Percentiles rank a stretch among this genome's conserved stretches.
These are phyloP conservation scores for Thalassarche chlororhynchos DNA, from an alignment of 2,113 vertebrate genomes.

Conservation along the genomic window DNA sequence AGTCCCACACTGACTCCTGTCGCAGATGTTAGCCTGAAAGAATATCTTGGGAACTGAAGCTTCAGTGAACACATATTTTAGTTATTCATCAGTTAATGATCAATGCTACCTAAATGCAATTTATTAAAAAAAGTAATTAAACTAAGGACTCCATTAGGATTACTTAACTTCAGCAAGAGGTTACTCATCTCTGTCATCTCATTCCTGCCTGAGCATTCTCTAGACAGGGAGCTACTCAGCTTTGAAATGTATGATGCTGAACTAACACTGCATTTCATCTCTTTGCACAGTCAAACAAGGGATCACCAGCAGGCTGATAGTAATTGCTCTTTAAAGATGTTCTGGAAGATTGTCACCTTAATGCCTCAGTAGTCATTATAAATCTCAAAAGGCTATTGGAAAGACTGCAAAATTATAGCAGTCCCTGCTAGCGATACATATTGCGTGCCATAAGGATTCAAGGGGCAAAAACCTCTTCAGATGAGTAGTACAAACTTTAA, in stretches of 20 bases:
- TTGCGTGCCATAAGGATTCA: background rate
- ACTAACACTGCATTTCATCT: background rate
- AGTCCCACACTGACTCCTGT: background rate
- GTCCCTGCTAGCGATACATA: background rate
- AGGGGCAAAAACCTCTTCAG: background rate
- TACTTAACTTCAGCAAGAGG: background rate
- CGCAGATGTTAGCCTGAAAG: background rate
- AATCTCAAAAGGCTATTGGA: background rate
- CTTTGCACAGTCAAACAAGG: background rate
- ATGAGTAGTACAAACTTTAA: background rate
- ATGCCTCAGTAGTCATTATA: background rate
- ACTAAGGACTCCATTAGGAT: background rate
- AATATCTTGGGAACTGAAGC: background rate
- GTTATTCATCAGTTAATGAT: background rate
- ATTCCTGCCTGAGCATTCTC: background rate
- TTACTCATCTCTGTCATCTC: background rate
- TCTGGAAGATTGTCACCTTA: background rate
- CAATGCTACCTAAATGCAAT: background rate
- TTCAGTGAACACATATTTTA: background rate
- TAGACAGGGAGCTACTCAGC: background rate
- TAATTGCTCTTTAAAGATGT: background rate
- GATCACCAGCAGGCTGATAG: background rate
- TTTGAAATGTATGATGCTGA: background rate
- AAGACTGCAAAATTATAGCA: background rate
- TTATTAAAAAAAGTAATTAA: background rate